Evolutionary conservation across 2,797 vertebrate species (phyloP), one percentile per base, ranked within the genome.

Genomic region (Acanthornis magna): DNA sequence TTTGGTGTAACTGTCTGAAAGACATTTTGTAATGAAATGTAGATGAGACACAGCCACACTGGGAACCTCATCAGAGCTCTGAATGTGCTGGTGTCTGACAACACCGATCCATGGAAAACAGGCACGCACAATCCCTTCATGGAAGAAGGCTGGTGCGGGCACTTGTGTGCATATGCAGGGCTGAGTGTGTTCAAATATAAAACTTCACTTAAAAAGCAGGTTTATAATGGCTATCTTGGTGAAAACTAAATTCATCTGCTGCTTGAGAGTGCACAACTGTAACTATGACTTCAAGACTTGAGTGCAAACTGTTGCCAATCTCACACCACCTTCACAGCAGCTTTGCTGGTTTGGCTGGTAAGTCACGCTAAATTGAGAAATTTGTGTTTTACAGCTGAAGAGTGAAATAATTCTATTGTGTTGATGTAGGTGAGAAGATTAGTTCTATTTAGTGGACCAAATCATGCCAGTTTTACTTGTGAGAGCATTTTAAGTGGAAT

Each of bases 51-150:
- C 21, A 34, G 67, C n/a, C 66, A 27, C 45, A 16, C 47, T 51
- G 40, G 48, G 21, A 91, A 30, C 16, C 16, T 84, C 47, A 9
- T 32, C 25, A 42, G 61, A 58, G 36, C 77, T 76, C 29, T 27
- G 45, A 53, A 48, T 1, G 4, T 13, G 34, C 45, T 51, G 9
- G 11, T 43, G 36, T 26, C 67, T 11, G 19, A 21, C 57, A 63
- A 25, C 8, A 7, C 14, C 0, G 1, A 26, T n/a, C 36, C 36
- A 43, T 2, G 9, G 67, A 58, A 70, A 62, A 51, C 7, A 13
- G 0, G 4, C 0, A 0, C 0, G 0, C 3, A 1, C 0, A 0
- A 25, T 57, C 36, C 23, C 27, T 30, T 81, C 6, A 0, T 11
- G 53, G 38, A 62, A 19, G 51, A 76, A 43, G 36, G 55, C n/a